Conservation (phyloP, 1,140 invertebrate genomes). For the Tetranychus cinnabarinus region DNA sequence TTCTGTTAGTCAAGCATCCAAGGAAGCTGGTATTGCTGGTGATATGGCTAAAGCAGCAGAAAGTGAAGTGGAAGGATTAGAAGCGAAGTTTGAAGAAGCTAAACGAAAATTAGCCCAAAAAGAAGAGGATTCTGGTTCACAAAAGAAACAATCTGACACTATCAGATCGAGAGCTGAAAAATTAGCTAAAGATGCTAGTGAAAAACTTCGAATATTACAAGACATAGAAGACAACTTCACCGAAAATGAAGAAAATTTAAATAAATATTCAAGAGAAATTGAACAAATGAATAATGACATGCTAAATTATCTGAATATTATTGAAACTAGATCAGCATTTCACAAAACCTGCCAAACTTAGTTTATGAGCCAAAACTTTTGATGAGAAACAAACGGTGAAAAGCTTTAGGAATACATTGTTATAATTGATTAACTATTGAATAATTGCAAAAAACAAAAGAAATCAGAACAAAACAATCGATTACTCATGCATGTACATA, state of each 20-base stretch:
- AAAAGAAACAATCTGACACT: slow-evolving; percentile 42
- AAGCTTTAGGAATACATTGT: no score
- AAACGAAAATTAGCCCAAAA: slow-evolving; percentile 32
- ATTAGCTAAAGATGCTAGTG: slow-evolving; percentile 44
- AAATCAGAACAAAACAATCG: no score
- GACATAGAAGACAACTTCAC: slow-evolving; percentile 29
- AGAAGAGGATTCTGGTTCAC: slow-evolving; percentile 32
- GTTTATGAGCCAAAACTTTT: neutral
- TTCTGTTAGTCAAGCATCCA: slow-evolving; percentile 30
- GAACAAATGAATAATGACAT: slow-evolving; percentile 24
- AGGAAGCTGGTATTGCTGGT: slow-evolving; percentile 28
- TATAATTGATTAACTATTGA: no score
- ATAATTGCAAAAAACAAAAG: no score
- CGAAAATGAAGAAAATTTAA: slow-evolving; percentile 23
- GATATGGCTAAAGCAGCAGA: slow-evolving; percentile 30
- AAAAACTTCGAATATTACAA: slow-evolving; percentile 43
- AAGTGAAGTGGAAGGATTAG: slow-evolving; percentile 24
- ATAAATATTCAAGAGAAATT: slow-evolving; percentile 21
- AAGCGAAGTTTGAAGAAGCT: slow-evolving; percentile 32
- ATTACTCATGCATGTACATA: no score
- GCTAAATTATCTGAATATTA: slow-evolving; percentile 23
- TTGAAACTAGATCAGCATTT: slow-evolving; percentile 23
- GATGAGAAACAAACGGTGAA: no score
- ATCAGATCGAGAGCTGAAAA: slow-evolving; percentile 45
- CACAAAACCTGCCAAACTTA: slow-evolving; percentile 23